Conservation (phyloP, 2,113 vertebrate species). For the Triplophysa dalaica region DNA sequence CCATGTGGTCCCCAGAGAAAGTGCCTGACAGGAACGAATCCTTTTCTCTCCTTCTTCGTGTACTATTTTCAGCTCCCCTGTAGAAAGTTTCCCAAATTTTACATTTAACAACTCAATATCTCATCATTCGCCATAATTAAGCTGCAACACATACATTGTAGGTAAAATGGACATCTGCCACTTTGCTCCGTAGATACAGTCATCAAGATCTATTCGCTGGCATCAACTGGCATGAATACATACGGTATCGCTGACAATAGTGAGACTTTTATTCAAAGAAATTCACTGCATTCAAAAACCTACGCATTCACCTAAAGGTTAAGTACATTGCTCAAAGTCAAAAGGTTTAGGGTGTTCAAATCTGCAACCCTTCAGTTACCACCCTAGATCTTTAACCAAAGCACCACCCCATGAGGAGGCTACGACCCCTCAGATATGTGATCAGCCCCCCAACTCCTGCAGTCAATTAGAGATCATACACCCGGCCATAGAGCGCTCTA, state of each 20-base stretch:
- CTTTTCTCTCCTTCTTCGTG: constrained; percentile 79
- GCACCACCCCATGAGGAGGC: constrained; percentile 2
- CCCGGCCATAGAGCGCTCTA: not conserved
- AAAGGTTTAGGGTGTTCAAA: not conserved
- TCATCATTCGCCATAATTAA: no score
- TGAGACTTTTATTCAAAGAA: no score
- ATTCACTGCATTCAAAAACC: no score
- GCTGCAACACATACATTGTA: no score
- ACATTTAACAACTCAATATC: not conserved
- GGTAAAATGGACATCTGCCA: no score
- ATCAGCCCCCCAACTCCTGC: constrained; percentile 4
- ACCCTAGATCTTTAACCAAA: constrained; percentile 5
- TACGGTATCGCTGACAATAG: no score
- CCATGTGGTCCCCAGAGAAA: constrained; percentile 86
- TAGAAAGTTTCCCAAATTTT: constrained; percentile 56
- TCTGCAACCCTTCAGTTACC: not conserved
- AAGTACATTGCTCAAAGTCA: not conserved
- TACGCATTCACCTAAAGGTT: not conserved
- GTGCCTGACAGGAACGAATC: constrained; percentile 82
- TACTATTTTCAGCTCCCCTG: constrained; percentile 83
- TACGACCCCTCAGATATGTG: not conserved
- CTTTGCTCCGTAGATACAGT: no score
- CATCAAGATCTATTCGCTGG: no score
- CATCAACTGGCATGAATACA: no score
- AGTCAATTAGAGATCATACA: constrained; percentile 49